These are phyloP conservation scores for Bolborhynchus lineola DNA, from an alignment of 2,113 vertebrate genomes.

Conservation along the genomic window DNA sequence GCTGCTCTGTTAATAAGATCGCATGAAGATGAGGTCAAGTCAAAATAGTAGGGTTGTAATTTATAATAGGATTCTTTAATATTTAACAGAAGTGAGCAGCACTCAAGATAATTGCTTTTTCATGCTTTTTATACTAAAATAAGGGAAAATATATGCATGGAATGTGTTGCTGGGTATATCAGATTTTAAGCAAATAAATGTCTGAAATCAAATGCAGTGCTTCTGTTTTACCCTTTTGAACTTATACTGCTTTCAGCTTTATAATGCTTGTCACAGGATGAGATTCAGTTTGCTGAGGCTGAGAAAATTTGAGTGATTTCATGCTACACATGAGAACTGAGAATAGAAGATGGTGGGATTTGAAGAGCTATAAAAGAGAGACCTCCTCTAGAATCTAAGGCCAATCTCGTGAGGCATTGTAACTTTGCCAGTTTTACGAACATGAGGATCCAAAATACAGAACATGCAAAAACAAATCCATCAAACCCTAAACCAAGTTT, in stretches of 20 bases:
- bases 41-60: not conserved
- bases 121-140: not conserved
- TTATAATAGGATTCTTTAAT: not conserved
- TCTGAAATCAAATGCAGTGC: not conserved
- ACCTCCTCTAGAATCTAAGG: not conserved
- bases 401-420: not conserved
- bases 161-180: not conserved
- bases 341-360: not conserved
- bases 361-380: not conserved
- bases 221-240: slow-evolving; percentile 9
- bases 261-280: not conserved
- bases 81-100: not conserved
- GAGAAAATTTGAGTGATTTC: slow-evolving; percentile 3
- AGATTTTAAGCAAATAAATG: not conserved
- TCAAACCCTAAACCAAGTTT: not conserved
- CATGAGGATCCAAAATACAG: not conserved
- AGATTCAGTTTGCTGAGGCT: slow-evolving; percentile 27
- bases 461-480: not conserved
- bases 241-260: slow-evolving; percentile 2
- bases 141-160: not conserved
- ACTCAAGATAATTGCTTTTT: not conserved
- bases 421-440: not conserved
- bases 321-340: not conserved
- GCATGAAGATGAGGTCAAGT: not conserved
- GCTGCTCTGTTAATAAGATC: not conserved